These are phyloP conservation scores for Scarus forsteni DNA, from an alignment of 2,797 vertebrate genomes.

Conservation along the genomic window DNA sequence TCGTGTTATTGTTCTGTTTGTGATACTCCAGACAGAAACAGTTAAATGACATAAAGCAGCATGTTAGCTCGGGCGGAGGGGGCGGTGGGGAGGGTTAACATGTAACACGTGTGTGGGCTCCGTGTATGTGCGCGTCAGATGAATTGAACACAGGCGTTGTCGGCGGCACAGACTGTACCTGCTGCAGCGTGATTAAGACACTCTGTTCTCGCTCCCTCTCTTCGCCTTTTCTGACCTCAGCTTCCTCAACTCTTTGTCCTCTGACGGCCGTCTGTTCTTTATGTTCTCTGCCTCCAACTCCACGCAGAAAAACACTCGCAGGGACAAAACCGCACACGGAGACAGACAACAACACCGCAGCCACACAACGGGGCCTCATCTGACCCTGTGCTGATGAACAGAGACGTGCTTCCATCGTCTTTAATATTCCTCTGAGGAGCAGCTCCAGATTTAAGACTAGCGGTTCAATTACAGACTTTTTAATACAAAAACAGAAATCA, in stretches of 20 bases:
- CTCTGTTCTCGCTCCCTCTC: conserved; percentile 46
- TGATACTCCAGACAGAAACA: conserved; percentile 8
- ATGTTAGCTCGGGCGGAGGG: not conserved
- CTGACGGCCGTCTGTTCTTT: conserved; percentile 6
- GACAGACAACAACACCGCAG: not conserved
- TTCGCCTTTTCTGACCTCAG: conserved; percentile 27
- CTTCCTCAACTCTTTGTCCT: conserved; percentile 12
- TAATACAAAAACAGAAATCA: too few species aligned
- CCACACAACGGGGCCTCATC: not conserved
- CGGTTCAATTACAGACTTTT: too few species aligned
- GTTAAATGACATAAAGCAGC: conserved; percentile 1
- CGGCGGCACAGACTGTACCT: conserved; percentile 70
- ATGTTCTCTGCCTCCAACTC: not conserved
- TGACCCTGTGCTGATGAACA: too few species aligned
- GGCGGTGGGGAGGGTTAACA: not conserved
- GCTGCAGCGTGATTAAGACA: conserved; percentile 60
- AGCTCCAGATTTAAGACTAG: too few species aligned
- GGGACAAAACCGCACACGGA: not conserved
- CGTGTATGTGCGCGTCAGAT: conserved; percentile 26
- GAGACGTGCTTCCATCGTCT: too few species aligned
- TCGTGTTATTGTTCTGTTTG: too few species aligned
- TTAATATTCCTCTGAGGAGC: too few species aligned
- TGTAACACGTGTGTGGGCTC: conserved; percentile 27
- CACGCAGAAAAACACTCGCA: not conserved
- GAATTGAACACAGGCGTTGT: conserved; percentile 30